Evolutionary conservation across 2,113 vertebrate species (phyloP), one percentile per base, ranked within the genome.

Genomic region (Typhlomys cinereus): DNA sequence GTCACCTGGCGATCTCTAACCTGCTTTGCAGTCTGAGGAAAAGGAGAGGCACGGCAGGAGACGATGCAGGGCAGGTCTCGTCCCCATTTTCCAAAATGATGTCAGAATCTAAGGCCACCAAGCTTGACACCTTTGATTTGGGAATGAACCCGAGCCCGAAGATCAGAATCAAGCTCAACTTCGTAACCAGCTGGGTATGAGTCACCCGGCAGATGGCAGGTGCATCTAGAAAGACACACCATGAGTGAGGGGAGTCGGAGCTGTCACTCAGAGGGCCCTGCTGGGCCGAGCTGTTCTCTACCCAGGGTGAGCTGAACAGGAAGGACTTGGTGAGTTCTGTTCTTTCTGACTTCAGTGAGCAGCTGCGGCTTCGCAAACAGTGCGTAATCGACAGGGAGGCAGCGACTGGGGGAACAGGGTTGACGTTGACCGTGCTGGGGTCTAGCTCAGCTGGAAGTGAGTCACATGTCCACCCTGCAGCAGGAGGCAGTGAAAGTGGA

Each of bases 191-290:
- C 88, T 4, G 18, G 73, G 92, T 5, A 3, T 94, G 82, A 94
- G 69, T 92, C 85, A 92, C 66, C 54, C 73, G 44, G 29, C 88
- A 94, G 96, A 93, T 95, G 96, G 94, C 36, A 50, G 64, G 74
- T 67, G 76, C 86, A 8, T 83, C 89, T 87, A 87, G 90, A 86
- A 78, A 89, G 21, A 9, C 85, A 59, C 50, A 31, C 1, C n/a
- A n/a, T n/a, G n/a, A n/a, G n/a, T n/a, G n/a, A n/a, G 9, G 88
- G 20, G 82, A 59, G 76, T 50, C 4, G 7, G 62, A 48, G 34
- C 64, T 46, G 54, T 74, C 87, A 89, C 79, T 34, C 4, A 54
- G 83, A 62, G 1, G 14, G 62, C 48, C n/a, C 79, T 71, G 87
- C 62, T 61, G 39, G 31, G 62, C 78, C 13, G 14, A 54, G 73